phyloP scores from a whole-genome alignment of 2,888 invertebrate genomes.

The Miltochrista miniata region DNA sequence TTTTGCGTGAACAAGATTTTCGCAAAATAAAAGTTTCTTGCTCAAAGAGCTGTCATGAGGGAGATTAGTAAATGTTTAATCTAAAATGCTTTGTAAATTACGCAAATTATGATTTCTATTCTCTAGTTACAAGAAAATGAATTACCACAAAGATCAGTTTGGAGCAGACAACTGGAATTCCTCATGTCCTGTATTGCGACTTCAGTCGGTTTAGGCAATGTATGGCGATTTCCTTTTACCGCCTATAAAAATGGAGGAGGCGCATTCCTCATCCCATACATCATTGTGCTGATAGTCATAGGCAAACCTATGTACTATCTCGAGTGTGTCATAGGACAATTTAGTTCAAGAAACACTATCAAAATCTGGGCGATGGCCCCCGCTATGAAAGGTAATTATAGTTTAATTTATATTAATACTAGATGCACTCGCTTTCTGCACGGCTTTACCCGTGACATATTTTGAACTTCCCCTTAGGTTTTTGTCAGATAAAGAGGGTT shows the following conservation, averaged over 20 bases:
- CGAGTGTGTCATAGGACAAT: slow-evolving; percentile 93
- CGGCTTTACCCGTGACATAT: too few relatives aligned
- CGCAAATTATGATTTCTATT: too few relatives aligned
- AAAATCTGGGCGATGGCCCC: slow-evolving; percentile 88
- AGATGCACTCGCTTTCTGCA: too few relatives aligned
- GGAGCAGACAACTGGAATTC: slow-evolving; percentile 88
- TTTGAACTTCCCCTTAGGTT: too few relatives aligned
- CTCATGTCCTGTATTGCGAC: slow-evolving; percentile 89
- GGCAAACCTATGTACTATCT: slow-evolving; percentile 93
- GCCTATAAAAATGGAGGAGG: slow-evolving; percentile 90
- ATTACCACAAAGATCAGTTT: slow-evolving; percentile 64
- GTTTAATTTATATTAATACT: too few relatives aligned
- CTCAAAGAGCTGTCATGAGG: too few relatives aligned
- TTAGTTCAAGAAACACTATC: slow-evolving; percentile 90
- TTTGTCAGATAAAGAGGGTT: too few relatives aligned
- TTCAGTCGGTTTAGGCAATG: slow-evolving; percentile 89
- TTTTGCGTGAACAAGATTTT: too few relatives aligned
- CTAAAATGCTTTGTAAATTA: too few relatives aligned
- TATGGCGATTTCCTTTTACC: slow-evolving; percentile 84
- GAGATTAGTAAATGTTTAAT: too few relatives aligned
- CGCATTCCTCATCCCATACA: slow-evolving; percentile 89
- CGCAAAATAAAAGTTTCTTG: too few relatives aligned
- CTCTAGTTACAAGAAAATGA: slow-evolving; percentile 26
- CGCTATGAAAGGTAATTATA: slow-evolving; percentile 87
- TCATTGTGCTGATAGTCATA: slow-evolving; percentile 86